These are phyloP conservation scores for Apomyelois bistriatella DNA, from an alignment of 2,888 invertebrate species.

Conservation along the genomic window DNA sequence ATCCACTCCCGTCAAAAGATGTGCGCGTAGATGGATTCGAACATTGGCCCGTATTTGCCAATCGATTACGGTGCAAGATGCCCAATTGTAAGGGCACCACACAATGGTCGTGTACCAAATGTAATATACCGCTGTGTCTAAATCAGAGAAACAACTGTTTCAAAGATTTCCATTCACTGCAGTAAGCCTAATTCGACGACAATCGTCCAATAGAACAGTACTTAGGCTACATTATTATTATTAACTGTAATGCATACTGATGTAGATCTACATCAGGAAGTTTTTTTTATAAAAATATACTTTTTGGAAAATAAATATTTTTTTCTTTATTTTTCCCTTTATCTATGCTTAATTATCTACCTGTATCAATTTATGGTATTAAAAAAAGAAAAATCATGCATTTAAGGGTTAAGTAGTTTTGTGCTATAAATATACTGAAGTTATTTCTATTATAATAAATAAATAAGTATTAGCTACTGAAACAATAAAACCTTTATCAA, in stretches of 20 bases:
- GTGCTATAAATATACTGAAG: no score
- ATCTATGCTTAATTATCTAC: no score
- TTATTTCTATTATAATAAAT: no score
- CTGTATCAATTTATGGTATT: no score
- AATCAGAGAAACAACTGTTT: conserved; percentile 26
- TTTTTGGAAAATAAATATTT: no score
- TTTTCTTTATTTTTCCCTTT: no score
- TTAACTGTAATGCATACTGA: conserved; percentile 2
- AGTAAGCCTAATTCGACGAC: conserved; percentile 12
- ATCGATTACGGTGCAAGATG: conserved; percentile 29
- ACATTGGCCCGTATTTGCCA: conserved; percentile 24
- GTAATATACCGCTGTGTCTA: conserved; percentile 25
- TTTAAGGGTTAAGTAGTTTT: no score
- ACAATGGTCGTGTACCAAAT: conserved; percentile 29
- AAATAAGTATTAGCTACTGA: no score
- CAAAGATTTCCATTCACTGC: conserved; percentile 18
- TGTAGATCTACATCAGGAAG: neutral
- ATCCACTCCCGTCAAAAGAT: conserved; percentile 18
- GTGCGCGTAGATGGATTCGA: conserved; percentile 20
- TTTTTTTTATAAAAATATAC: neutral
- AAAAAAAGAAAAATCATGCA: no score
- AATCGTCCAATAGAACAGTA: conserved; percentile 9
- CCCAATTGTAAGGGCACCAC: conserved; percentile 29
- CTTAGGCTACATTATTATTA: conserved; percentile 10
- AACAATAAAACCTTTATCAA: neutral